Conservation (phyloP, 2,888 invertebrate species). For the Lysandra bellargus region DNA sequence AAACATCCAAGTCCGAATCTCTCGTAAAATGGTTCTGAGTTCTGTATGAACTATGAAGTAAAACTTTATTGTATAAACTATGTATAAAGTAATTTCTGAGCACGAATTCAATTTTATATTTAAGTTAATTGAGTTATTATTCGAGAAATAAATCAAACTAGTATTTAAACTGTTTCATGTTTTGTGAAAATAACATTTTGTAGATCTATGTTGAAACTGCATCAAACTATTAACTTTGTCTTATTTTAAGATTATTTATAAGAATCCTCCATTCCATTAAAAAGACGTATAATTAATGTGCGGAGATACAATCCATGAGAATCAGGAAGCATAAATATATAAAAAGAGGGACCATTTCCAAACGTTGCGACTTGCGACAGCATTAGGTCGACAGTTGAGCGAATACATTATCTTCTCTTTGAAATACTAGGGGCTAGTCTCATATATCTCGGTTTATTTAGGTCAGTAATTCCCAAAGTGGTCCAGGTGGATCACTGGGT, state of each 20-base stretch:
- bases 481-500: no score
- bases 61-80: no score
- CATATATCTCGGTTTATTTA: conserved; percentile 57
- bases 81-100: no score
- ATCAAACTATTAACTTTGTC: no score
- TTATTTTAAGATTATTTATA: neutral
- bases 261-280: neutral
- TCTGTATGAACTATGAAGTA: no score
- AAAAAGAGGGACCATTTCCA: conserved; percentile 28
- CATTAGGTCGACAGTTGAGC: conserved; percentile 54
- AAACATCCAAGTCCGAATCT: neutral
- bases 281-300: neutral
- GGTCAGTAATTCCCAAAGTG: conserved; percentile 37
- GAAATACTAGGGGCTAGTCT: conserved; percentile 40
- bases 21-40: no score
- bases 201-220: no score
- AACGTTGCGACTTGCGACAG: conserved; percentile 33
- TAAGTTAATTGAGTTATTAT: no score
- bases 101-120: no score
- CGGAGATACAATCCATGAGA: conserved; percentile 1
- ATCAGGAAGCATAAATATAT: conserved; percentile 34
- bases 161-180: no score
- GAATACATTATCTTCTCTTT: conserved; percentile 45
- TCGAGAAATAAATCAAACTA: no score
- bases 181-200: no score